Base-by-base conservation (phyloP, 2,113 vertebrate genomes). In the Cyprinodon variegatus region DNA sequence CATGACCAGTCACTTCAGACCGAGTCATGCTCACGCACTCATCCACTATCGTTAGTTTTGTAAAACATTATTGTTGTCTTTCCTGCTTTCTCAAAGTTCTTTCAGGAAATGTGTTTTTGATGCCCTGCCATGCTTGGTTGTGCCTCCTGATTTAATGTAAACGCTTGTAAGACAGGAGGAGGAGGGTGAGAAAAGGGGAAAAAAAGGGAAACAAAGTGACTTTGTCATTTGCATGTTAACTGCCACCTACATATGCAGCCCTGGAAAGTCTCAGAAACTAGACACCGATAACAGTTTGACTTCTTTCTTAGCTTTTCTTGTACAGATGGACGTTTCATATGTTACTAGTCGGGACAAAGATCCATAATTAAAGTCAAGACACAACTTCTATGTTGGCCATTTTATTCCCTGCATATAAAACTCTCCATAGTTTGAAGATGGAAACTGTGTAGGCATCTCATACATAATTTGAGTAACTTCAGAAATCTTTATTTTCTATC, bases 381-480 rank as follows among this genome's bases (percentile, higher is more conserved):
- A 65, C 39, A 62, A 70, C 83, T 77, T 67, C 78, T 69, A 67
- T 76, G 65, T 20, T 70, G 66, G 77, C 43, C 75, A 69, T 79
- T 57, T 81, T 68, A 65, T 73, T 59, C n/a, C 43, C 43, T 37
- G 1, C 39, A 70, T 60, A 75, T 72, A 70, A 76, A 71, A 69
- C 82, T 37, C 45, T 43, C 46, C 81, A 63, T 75, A 79, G 70
- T 80, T 53, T 70, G 14, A 62, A 79, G 67, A 76, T 87, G 82
- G 83, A 89, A 87, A 81, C 59, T 61, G 80, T 78, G 85, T 88
- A 78, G 76, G 88, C 74, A 82, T 75, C 67, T 61, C 72, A 37
- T 40, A 15, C 74, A 78, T 78, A 50, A 39, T 74, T 83, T 73
- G 53, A 83, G 66, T 83, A 68, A 74, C 84, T 53, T 83, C 62